A percentile compares a stretch with the other conserved stretches of the same genome.
These are phyloP conservation scores for Vulpes ferrilata DNA, from an alignment of 2,113 vertebrate genomes.

Conservation along the genomic window DNA sequence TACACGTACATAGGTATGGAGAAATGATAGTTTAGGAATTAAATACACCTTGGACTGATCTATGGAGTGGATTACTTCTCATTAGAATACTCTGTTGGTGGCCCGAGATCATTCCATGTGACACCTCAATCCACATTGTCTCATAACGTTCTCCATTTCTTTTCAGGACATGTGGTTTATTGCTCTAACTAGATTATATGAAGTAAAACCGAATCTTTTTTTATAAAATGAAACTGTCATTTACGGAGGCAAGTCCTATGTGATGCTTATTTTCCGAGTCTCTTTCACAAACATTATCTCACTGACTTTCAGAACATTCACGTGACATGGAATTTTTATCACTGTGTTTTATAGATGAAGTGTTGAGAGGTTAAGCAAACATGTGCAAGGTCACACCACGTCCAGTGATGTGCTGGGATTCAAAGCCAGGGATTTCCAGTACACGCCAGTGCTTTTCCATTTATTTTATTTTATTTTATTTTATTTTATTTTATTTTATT, in stretches of 20 bases:
- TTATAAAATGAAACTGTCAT: conserved; percentile 51
- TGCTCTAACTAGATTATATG: conserved; percentile 59
- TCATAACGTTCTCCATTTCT: conserved; percentile 43
- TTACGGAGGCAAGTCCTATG: conserved; percentile 62
- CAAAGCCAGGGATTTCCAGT: conserved; percentile 23
- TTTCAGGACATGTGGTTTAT: conserved; percentile 54
- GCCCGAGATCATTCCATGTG: conserved; percentile 24
- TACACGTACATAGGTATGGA: not conserved
- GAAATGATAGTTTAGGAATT: conserved; percentile 45
- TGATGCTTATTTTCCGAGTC: conserved; percentile 44
- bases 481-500: not conserved
- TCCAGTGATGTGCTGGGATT: not conserved
- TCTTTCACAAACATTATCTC: conserved; percentile 45
- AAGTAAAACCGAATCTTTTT: conserved; percentile 61
- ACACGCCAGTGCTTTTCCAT: not conserved
- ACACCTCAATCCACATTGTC: not conserved
- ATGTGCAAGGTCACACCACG: not conserved
- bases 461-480: too few relatives aligned
- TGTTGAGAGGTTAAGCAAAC: conserved; percentile 47
- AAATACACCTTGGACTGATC: conserved; percentile 20
- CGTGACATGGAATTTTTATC: conserved; percentile 60
- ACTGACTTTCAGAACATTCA: not conserved
- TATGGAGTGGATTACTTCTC: conserved; percentile 25
- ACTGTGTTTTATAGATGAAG: conserved; percentile 53
- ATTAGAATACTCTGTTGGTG: conserved; percentile 40